Conservation (phyloP, 2,113 vertebrate species). For the Taxidea taxus region DNA sequence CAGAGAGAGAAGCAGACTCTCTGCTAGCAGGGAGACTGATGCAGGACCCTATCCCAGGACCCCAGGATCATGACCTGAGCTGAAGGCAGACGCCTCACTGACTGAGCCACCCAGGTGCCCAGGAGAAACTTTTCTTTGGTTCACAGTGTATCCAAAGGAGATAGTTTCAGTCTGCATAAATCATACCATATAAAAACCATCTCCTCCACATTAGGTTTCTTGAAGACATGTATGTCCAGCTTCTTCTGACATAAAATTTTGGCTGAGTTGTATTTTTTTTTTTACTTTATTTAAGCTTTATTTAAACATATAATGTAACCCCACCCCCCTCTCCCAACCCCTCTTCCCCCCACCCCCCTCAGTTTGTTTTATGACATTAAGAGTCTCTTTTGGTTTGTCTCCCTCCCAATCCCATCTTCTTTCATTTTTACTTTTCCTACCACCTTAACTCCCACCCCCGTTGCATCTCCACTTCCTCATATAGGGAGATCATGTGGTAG, state of each 20-base stretch:
- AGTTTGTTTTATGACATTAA: no score
- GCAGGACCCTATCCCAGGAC: neutral
- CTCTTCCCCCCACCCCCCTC: no score
- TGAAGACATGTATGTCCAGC: neutral
- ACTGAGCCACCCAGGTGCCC: neutral
- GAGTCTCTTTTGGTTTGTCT: no score
- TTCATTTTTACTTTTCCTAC: no score
- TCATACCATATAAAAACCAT: neutral
- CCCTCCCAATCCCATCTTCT: no score
- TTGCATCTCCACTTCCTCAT: no score
- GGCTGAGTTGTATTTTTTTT: neutral
- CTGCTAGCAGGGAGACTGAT: neutral
- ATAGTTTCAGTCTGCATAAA: neutral
- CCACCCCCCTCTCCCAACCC: no score
- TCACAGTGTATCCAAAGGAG: neutral
- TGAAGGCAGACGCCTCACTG: neutral
- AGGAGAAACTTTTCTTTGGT: neutral
- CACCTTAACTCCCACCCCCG: no score
- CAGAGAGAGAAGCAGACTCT: neutral
- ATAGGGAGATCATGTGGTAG: no score
- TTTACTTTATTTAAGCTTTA: no score
- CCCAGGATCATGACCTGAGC: neutral
- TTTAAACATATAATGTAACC: no score
- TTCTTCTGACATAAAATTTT: neutral
- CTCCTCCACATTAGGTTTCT: neutral